Evolutionary conservation across 2,797 vertebrate species (phyloP), one percentile per base, ranked within the genome.

Genomic region (Myotis vivesi): DNA sequence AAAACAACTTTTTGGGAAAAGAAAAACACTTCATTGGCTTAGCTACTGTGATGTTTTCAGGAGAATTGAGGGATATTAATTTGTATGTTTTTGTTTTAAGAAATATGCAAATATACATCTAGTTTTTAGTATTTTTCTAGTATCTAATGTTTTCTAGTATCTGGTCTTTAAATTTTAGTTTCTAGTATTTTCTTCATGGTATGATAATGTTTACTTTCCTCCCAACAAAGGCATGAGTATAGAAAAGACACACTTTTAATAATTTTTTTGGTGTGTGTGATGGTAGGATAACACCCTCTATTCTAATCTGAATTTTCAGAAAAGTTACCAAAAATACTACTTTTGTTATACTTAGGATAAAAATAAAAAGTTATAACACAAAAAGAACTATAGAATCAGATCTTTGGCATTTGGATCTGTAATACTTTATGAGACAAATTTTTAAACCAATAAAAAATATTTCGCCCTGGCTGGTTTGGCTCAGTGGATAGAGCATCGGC

Each of bases 261-360:
- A 53, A 8, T 76, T 22, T 11, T 33, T 82, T 80, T 89, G 46
- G 41, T 46, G 11, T 46, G 46, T 73, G 68, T 76, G 73, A 5
- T 75, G 46, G n/a, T 77, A 51, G 51, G 17, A 62, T 68, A 19
- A 23, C 38, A 25, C 81, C 46, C 16, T 73, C 73, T 72, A 20
- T 73, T 16, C 4, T 75, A 86, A 87, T 76, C n/a, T 59, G 59
- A 86, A 38, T 90, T 89, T 90, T 87, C 16, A 90, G 23, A 95
- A 59, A 28, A 68, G 41, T 28, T 81, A 51, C 30, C 25, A 46
- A 71, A 92, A 51, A 44, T 62, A 41, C 1, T 82, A 46, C 22
- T 38, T 69, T 86, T 8, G 4, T 75, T 72, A 59, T 44, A 90
- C 11, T 77, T 30, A 72, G 13, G 5, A 25, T 55, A 71, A 83